These are phyloP conservation scores for Yasuhikotakia modesta DNA, from an alignment of 2,797 vertebrate species.

Conservation along the genomic window DNA sequence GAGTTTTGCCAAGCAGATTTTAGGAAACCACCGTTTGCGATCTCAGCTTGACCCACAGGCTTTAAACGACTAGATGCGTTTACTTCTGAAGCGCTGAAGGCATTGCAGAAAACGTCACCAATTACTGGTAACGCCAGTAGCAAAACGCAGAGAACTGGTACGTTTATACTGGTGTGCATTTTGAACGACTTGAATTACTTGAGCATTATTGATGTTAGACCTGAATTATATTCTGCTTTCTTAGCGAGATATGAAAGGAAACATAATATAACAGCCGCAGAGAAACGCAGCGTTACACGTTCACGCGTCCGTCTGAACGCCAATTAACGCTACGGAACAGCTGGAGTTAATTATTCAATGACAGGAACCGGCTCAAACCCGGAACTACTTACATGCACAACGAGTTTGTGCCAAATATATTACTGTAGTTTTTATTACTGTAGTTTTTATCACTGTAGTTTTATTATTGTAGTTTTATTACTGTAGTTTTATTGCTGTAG, in stretches of 20 bases:
- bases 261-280: no score
- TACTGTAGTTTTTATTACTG: no score
- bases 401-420: no score
- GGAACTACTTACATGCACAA: neutral
- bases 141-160: neutral
- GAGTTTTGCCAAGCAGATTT: neutral
- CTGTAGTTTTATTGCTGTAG: no score
- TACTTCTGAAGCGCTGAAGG: neutral
- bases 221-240: neutral
- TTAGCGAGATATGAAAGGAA: neutral
- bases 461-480: no score
- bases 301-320: neutral
- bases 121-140: neutral
- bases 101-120: neutral
- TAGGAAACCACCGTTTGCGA: neutral
- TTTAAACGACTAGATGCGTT: no score
- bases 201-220: neutral
- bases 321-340: neutral
- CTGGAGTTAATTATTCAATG: slow-evolving; percentile 21
- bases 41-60: neutral
- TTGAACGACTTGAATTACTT: neutral
- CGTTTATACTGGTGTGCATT: neutral
- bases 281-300: no score
- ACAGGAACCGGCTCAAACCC: neutral
- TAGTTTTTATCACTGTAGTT: no score